Base-by-base conservation (phyloP, 2,888 invertebrate species). In the Eilema depressum region DNA sequence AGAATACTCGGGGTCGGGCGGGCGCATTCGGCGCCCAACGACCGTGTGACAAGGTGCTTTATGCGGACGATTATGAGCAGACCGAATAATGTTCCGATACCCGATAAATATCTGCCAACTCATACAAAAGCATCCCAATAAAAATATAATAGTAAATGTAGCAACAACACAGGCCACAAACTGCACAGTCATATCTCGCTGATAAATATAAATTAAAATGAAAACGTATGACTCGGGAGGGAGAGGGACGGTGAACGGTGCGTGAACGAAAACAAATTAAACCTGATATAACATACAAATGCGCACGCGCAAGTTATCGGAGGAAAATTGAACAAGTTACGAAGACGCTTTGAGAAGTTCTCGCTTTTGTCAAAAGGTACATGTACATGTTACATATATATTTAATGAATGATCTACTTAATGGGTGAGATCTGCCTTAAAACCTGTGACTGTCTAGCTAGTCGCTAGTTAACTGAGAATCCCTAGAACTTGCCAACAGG, bases 91-190 rank as follows among this genome's bases (percentile, higher is more conserved):
- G 94, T 94, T 93, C 91, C 92, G 88, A 93, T 94, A 92, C 91
- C 91, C 95, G 95, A 95, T 95, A 95, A 95, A 95, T 95, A 95
- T 95, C 95, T 95, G 95, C 95, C 94, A 95, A 93, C 95, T 95
- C 95, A 95, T 94, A 95, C 94, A 95, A 95, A 94, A 94, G 95
- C 92, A 91, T 92, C 92, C 93, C 93, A 95, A 95, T 95, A 95
- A 95, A 94, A 95, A 91, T 94, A 94, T 94, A 94, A 95, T 95
- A 94, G 95, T 92, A 91, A 94, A 94, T 92, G 94, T 92, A 93
- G 93, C 92, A 93, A 92, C 93, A 93, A 92, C 93, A 92, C 90
- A 82, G 90, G 88, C 92, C 90, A 88, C 92, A 91, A 93, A 93
- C 91, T 94, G 95, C 94, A 87, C 87, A 90, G 95, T 95, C 95